A percentile compares a stretch with the other conserved stretches of the same genome.
Evolutionary conservation across 2,113 vertebrate species (phyloP).

Genomic region (Myiopsitta monachus): DNA sequence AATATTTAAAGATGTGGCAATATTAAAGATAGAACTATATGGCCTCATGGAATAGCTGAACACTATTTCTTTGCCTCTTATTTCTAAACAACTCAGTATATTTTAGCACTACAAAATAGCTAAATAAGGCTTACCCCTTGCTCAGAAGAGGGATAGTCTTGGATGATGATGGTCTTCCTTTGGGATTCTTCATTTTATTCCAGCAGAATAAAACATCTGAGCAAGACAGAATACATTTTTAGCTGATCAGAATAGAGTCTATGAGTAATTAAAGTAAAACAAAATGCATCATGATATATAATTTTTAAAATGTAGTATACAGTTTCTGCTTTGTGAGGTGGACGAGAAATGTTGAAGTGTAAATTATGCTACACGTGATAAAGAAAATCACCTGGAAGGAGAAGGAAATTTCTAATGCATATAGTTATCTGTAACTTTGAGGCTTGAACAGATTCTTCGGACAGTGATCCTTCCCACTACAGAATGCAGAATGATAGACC

Average conservation of each 20-base stretch:
- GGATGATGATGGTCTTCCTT: not conserved
- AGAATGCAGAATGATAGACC: not conserved
- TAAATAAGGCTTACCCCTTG: not conserved
- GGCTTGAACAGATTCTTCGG: not conserved
- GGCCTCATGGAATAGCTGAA: not conserved
- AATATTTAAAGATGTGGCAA: no score
- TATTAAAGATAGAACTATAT: not conserved
- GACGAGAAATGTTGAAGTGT: not conserved
- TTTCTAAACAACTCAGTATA: not conserved
- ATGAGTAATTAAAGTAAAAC: not conserved
- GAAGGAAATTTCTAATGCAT: not conserved
- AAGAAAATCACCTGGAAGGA: not conserved
- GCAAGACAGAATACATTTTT: not conserved
- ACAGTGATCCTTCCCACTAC: not conserved
- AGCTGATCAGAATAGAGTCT: not conserved
- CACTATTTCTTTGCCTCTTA: not conserved
- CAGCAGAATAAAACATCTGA: not conserved
- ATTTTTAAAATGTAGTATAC: not conserved
- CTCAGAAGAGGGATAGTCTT: not conserved
- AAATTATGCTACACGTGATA: not conserved
- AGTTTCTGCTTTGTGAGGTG: not conserved
- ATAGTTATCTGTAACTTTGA: not conserved
- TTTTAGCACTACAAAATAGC: not conserved
- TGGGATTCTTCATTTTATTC: not conserved
- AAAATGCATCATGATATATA: not conserved